Evolutionary conservation across 2,797 vertebrate genomes (phyloP).

Genomic region (Ateles fusciceps): DNA sequence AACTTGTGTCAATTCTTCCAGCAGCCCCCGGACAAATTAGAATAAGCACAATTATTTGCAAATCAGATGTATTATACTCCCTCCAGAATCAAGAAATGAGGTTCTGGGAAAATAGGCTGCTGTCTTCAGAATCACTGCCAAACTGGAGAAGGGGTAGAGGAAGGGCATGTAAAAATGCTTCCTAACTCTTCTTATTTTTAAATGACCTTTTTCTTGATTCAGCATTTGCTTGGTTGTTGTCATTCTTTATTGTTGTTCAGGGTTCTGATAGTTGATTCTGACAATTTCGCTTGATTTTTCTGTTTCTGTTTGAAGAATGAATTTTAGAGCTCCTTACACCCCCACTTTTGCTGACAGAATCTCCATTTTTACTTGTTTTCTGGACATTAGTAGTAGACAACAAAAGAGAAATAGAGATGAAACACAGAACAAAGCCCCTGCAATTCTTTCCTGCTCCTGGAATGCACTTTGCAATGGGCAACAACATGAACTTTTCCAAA

Average conservation of each 20-base stretch:
- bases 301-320: neutral
- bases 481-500: neutral
- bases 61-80: neutral
- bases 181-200: neutral
- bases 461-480: neutral
- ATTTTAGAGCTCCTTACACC: neutral
- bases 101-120: neutral
- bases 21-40: neutral
- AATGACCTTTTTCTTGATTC: neutral
- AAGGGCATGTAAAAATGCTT: neutral
- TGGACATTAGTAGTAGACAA: neutral
- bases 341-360: neutral
- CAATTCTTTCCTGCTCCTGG: neutral
- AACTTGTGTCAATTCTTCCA: neutral
- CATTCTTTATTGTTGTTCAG: neutral
- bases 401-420: neutral
- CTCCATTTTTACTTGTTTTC: neutral
- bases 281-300: neutral
- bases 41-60: neutral
- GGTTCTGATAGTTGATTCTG: neutral
- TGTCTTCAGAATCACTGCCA: neutral
- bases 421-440: neutral
- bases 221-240: neutral
- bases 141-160: rapidly evolving
- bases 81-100: neutral